Base-by-base conservation (phyloP, 2,888 invertebrate species). In the Gasteruption jaculator region DNA sequence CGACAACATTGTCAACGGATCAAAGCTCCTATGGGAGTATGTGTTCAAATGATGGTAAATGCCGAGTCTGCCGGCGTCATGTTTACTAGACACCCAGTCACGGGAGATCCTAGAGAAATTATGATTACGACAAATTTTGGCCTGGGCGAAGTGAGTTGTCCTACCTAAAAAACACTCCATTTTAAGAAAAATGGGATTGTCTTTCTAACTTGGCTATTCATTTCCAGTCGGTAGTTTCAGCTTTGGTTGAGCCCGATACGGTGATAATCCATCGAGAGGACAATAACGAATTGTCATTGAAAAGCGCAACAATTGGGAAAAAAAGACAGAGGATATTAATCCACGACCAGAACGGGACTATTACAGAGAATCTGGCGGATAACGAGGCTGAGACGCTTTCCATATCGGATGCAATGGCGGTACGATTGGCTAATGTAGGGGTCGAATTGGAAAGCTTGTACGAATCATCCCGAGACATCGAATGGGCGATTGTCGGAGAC, bases 41-140 rank as follows among this genome's bases (percentile, higher is more conserved):
- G 88, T 15, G 75, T 92, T 2, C 91, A 92, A 66, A 77, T 78
- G 55, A 81, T 91, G 81, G 82, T 86, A 14, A 60, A 75, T 10
- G 78, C 87, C 1, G 81, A 83, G 20, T 76, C 76, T 16, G 85
- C 84, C 35, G 91, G 91, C 4, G 90, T 91, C 2, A 68, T 91
- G 66, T 91, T 91, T 71, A 86, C 91, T 0, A 75, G 82, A 14
- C 83, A 91, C 65, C 91, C 91, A 0, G 76, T 79, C 2, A 79
- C 78, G 8, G 84, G 83, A 0, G 82, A 86, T 68, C 82, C 86
- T 0, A 72, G 77, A 3, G 62, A 76, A 26, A 75, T 91, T 47
- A 73, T 83, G 8, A 76, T 92, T 52, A 86, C 88, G 7, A 84
- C 89, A 3, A 87, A 88, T 70, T 86, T 81, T 65, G 91, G 91